A percentile compares a stretch with the other conserved stretches of the same genome.
Conservation (phyloP, 2,888 invertebrate genomes). For the Metellina segmentata region DNA sequence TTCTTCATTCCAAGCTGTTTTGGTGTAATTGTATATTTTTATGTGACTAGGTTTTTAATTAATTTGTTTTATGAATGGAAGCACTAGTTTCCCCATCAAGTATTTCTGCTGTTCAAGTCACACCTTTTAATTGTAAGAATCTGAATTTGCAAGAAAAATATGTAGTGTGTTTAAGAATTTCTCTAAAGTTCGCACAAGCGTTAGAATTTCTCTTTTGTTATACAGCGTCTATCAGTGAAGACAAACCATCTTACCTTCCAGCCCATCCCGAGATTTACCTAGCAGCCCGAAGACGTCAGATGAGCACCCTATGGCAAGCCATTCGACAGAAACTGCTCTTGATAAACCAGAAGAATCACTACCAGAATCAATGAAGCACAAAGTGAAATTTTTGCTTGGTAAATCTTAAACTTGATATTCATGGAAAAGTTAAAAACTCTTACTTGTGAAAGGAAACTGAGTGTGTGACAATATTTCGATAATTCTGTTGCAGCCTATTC, state of each 20-base stretch:
- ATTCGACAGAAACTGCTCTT: neutral
- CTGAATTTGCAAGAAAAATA: constrained; percentile 30
- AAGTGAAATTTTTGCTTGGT: constrained; percentile 71
- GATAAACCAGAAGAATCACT: constrained; percentile 5
- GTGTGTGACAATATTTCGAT: too few relatives aligned
- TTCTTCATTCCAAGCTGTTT: too few relatives aligned
- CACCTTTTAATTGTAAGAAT: neutral
- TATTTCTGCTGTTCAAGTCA: neutral
- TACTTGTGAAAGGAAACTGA: too few relatives aligned
- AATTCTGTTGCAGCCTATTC: too few relatives aligned
- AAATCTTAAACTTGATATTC: neutral
- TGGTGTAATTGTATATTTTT: neutral
- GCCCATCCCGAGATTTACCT: constrained; percentile 51
- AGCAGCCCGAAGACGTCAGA: constrained; percentile 24
- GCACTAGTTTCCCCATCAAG: too few relatives aligned
- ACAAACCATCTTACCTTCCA: constrained; percentile 75
- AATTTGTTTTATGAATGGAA: too few relatives aligned
- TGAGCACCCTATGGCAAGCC: neutral
- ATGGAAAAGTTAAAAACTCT: too few relatives aligned
- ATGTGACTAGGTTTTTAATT: neutral
- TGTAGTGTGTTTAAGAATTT: constrained; percentile 36
- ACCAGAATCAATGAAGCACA: constrained; percentile 38
- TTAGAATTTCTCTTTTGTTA: constrained; percentile 74
- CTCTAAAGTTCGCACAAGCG: constrained; percentile 65
- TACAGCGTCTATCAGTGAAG: constrained; percentile 74